These are phyloP conservation scores for Alexandromys oeconomus DNA, from an alignment of 2,797 vertebrate species.

Conservation along the genomic window DNA sequence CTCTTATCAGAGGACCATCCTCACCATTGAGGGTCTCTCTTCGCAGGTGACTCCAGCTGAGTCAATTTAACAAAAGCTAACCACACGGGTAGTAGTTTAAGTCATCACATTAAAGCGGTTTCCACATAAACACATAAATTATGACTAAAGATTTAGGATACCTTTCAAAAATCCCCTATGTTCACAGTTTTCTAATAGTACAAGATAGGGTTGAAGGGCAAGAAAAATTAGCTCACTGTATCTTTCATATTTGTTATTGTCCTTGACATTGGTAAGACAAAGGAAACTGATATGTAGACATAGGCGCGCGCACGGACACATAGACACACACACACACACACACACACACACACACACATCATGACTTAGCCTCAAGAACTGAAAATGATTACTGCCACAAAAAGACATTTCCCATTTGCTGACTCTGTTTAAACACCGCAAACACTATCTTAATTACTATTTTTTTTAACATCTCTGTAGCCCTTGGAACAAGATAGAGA, in stretches of 20 bases:
- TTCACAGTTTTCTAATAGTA: background rate
- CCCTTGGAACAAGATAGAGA: background rate
- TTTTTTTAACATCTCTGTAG: slow-evolving; percentile 26
- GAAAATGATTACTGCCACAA: background rate
- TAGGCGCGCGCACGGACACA: too few species aligned
- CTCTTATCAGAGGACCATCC: too few species aligned
- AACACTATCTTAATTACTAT: background rate
- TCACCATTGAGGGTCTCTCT: background rate
- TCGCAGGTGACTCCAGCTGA: background rate
- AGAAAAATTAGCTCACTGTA: background rate
- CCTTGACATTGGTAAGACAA: slow-evolving; percentile 26
- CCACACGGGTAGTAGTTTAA: background rate
- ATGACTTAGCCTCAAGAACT: background rate
- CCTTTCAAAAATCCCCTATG: background rate
- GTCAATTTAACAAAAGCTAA: too few species aligned
- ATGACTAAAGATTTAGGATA: slow-evolving; percentile 27
- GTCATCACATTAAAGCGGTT: background rate
- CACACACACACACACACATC: background rate
- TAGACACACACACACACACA: background rate
- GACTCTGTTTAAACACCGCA: background rate
- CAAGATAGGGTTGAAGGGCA: background rate
- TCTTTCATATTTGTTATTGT: slow-evolving; percentile 32
- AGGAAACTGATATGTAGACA: background rate
- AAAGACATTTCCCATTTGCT: background rate
- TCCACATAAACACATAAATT: background rate